Evolutionary conservation across 2,113 vertebrate species (phyloP), one percentile per base, ranked within the genome.

Genomic region (Poeciliopsis retropinna): DNA sequence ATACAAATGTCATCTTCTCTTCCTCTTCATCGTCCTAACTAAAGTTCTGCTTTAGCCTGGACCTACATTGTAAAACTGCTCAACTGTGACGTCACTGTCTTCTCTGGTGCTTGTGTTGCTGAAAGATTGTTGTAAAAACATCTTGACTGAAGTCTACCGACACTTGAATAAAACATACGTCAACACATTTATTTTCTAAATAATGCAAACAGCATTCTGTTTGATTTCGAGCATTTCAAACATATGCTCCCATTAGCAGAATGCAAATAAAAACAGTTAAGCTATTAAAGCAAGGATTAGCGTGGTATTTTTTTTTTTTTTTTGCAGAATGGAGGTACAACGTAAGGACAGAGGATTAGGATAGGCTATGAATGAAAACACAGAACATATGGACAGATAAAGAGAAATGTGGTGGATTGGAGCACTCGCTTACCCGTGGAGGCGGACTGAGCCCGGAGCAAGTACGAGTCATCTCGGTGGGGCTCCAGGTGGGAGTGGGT

Each of bases 401-500:
- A 70, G 10, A 54, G 68, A 70, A 44, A 64, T 64, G 17, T 25
- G 64, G 64, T 39, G 31, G 75, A 41, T 67, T 70, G 73, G 73
- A 71, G 32, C 57, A 30, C 73, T 71, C 57, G 91, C 97, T 98
- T 98, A 99, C 98, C 98, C 88, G 96, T 94, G 88, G 92, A 95
- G 82, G 94, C 95, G 94, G 94, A 94, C 95, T 93, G 97, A 87
- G 96, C 96, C 91, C 97, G 95, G 88, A 99, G 96, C 90, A 99
- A 95, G 88, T 99, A 99, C 64, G 98, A 96, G 85, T 98, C 97
- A 83, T 99, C 97, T n/a, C 97, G 97, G 8, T 97, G 96, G 75
- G 97, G 97, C 92, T 99, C 97, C 96, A 99, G 96, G 95, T 97
- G 98, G 88, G 97, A 97, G 96, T 98, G 97, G 93, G 96, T 96